These are phyloP conservation scores for Toxotes jaculatrix DNA, from an alignment of 2,113 vertebrate genomes.

Conservation along the genomic window DNA sequence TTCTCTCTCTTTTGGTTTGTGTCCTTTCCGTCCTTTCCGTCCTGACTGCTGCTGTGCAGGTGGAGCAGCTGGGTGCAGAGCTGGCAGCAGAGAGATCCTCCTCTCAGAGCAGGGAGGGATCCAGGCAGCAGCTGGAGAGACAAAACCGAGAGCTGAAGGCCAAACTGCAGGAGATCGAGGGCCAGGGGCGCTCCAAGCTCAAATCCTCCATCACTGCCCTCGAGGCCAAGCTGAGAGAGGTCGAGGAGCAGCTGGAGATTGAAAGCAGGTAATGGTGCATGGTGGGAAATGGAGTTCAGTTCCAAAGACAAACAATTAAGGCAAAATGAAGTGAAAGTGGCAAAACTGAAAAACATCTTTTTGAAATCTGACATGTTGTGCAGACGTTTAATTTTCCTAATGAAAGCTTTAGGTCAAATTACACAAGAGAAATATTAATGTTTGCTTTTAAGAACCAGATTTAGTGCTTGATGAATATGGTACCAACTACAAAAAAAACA, in stretches of 20 bases:
- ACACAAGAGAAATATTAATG: no score
- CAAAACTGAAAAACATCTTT: no score
- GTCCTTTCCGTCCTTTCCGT: no score
- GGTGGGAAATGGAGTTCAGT: not conserved
- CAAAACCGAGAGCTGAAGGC: conserved; percentile 92
- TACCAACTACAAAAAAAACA: no score
- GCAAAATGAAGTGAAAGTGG: no score
- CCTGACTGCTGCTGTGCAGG: conserved; percentile 73
- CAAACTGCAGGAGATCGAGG: conserved; percentile 92
- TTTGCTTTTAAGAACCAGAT: no score
- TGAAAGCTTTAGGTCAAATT: no score
- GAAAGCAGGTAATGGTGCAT: conserved; percentile 88
- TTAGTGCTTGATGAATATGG: no score
- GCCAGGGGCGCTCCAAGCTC: conserved; percentile 90
- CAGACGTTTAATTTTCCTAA: no score
- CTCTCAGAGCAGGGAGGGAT: conserved; percentile 88
- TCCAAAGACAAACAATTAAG: not conserved
- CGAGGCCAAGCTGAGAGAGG: conserved; percentile 90
- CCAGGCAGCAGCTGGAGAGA: conserved; percentile 92
- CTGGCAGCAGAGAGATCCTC: conserved; percentile 86
- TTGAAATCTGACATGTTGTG: no score
- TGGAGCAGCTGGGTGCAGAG: conserved; percentile 91
- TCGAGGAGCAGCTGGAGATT: conserved; percentile 91
- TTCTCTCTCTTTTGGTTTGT: no score
- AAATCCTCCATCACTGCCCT: conserved; percentile 87